phyloP scores from a whole-genome alignment of 2,888 invertebrate genomes.

The Drosophila gaucha region DNA sequence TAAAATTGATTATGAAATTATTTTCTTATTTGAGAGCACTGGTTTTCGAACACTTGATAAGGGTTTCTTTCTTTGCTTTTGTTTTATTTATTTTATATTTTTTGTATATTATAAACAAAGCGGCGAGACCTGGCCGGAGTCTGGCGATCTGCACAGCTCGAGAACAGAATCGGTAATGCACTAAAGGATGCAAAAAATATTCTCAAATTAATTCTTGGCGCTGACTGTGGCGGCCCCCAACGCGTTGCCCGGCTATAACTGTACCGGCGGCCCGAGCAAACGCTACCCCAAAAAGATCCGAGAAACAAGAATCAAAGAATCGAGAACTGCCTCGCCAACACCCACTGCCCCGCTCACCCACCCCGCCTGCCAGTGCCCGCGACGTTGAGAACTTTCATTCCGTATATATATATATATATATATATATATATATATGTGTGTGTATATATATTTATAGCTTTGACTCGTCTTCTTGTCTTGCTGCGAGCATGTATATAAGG shows the following conservation, averaged over 20 bases:
- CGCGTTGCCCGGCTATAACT: conserved; percentile 53
- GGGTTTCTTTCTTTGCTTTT: conserved; percentile 4
- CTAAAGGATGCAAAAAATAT: conserved; percentile 85
- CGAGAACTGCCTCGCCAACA: conserved; percentile 25
- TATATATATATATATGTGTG: conserved; percentile 23
- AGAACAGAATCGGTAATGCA: conserved; percentile 85
- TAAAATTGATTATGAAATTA: neutral
- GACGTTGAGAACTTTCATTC: conserved; percentile 65
- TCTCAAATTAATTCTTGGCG: conserved; percentile 76
- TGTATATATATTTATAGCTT: conserved; percentile 72
- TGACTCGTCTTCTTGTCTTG: conserved; percentile 70
- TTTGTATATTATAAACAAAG: conserved; percentile 55
- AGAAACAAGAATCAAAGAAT: conserved; percentile 28
- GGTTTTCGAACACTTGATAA: conserved; percentile 14
- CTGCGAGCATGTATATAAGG: conserved; percentile 26
- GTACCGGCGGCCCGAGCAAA: conserved; percentile 45
- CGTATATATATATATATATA: conserved; percentile 41
- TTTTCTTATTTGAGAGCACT: conserved; percentile 13
- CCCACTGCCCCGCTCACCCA: conserved; percentile 6
- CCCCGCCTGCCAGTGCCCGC: conserved; percentile 5
- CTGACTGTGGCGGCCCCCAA: conserved; percentile 40
- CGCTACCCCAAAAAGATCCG: conserved; percentile 42
- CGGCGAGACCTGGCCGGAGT: conserved; percentile 56
- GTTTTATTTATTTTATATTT: conserved; percentile 9
- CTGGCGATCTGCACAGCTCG: conserved; percentile 83